phyloP scores from a whole-genome alignment of 2,113 vertebrate species.

The Pteropus alecto region DNA sequence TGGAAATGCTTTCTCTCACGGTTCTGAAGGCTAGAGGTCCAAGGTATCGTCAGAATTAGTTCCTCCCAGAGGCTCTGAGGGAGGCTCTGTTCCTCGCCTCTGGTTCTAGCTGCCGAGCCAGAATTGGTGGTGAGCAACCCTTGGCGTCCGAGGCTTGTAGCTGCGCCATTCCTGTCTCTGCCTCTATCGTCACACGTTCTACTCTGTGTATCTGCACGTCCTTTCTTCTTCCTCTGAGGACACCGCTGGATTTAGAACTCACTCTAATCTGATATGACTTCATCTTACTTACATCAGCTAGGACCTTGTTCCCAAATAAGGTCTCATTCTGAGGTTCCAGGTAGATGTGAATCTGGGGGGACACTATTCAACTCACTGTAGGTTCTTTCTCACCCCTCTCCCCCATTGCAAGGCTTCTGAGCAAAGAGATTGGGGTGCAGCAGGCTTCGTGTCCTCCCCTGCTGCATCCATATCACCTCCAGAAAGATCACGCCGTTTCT shows the following conservation, averaged over 20 bases:
- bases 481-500: background rate
- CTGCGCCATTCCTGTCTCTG: fast-evolving
- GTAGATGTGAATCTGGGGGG: background rate
- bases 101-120: background rate
- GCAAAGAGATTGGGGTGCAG: background rate
- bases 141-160: background rate
- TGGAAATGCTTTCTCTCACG: background rate
- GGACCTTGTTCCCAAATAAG: background rate
- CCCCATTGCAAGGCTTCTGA: background rate
- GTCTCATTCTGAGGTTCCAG: background rate
- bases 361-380: background rate
- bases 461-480: background rate
- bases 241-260: background rate
- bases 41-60: background rate
- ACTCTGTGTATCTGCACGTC: background rate
- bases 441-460: background rate
- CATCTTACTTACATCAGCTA: background rate
- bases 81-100: background rate
- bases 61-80: background rate
- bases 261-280: background rate
- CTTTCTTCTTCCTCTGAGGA: background rate
- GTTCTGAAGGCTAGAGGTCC: background rate
- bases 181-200: background rate
- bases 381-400: background rate
- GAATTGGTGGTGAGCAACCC: background rate